Conservation (phyloP, 1,140 invertebrate genomes). For the Tetragnatha versicolor region DNA sequence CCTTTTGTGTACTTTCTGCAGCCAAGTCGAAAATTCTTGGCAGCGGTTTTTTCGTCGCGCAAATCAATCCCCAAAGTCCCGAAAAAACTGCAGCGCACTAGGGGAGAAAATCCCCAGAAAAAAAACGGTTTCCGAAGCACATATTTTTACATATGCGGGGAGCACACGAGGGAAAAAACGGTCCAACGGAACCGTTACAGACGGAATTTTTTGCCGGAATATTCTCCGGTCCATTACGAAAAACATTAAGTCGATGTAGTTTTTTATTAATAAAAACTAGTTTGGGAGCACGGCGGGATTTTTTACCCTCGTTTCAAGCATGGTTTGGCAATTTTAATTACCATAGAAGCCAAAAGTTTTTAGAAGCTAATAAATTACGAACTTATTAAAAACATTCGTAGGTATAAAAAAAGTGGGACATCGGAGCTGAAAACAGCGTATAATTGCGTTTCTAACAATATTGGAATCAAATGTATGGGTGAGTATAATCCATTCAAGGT, state of each 20-base stretch:
- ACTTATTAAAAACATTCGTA: constrained; percentile 13
- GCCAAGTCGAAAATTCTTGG: constrained; percentile 2
- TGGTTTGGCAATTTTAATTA: constrained; percentile 52
- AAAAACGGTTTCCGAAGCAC: constrained; percentile 25
- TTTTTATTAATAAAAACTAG: constrained; percentile 42
- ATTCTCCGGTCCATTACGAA: constrained; percentile 50
- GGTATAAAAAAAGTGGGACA: constrained; percentile 19
- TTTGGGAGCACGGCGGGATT: not conserved
- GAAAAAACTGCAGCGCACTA: constrained; percentile 42
- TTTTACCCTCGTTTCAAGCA: constrained; percentile 26
- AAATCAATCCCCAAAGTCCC: constrained; percentile 46
- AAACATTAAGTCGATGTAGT: constrained; percentile 48
- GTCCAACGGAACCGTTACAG: constrained; percentile 40
- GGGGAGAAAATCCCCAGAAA: constrained; percentile 26
- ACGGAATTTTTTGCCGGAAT: constrained; percentile 28
- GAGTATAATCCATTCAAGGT: constrained; percentile 15
- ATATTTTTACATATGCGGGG: constrained; percentile 41
- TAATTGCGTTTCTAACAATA: constrained; percentile 50
- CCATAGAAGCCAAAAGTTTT: constrained; percentile 43
- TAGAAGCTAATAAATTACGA: constrained; percentile 47
- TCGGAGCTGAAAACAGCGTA: constrained; percentile 15
- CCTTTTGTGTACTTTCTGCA: not conserved
- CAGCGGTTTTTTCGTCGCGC: not conserved
- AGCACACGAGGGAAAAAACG: constrained; percentile 2
- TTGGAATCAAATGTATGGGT: constrained; percentile 34